These are phyloP conservation scores for Bathynomus jamesi DNA, from an alignment of 1,140 invertebrate species.

Conservation along the genomic window DNA sequence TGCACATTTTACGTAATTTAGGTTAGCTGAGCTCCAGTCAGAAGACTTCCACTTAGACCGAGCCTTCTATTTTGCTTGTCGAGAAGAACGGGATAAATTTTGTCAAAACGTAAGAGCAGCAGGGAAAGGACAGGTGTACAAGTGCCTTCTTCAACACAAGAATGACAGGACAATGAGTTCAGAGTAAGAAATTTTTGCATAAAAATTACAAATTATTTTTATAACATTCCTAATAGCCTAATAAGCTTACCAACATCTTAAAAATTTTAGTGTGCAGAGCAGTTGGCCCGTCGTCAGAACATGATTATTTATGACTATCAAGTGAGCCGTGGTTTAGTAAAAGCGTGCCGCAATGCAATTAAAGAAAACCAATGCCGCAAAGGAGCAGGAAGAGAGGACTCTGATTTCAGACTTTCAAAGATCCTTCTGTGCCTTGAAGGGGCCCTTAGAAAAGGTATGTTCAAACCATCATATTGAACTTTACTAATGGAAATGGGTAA, in stretches of 20 bases:
- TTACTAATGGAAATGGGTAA: too few species aligned
- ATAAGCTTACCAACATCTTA: constrained; percentile 1
- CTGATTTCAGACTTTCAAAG: constrained; percentile 74
- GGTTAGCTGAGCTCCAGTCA: constrained; percentile 79
- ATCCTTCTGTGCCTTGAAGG: constrained; percentile 89
- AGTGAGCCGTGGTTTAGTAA: constrained; percentile 76
- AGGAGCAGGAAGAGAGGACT: constrained; percentile 64
- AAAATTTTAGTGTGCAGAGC: constrained; percentile 62
- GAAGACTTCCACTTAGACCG: constrained; percentile 86
- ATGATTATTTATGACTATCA: constrained; percentile 84
- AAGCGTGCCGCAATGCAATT: constrained; percentile 85
- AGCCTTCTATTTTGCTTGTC: constrained; percentile 81
- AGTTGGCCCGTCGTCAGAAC: constrained; percentile 74
- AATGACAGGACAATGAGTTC: constrained; percentile 57
- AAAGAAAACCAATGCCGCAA: constrained; percentile 62
- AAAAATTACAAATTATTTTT: constrained; percentile 14
- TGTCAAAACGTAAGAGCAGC: constrained; percentile 49
- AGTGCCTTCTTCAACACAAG: constrained; percentile 84
- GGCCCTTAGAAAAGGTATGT: constrained; percentile 43
- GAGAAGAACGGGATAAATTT: constrained; percentile 64
- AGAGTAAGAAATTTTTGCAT: too few species aligned
- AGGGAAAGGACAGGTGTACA: constrained; percentile 69
- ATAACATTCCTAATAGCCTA: not conserved
- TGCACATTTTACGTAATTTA: too few species aligned
- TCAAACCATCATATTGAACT: too few species aligned